Conservation (phyloP, 2,888 invertebrate genomes). For the Leucoma salicis region DNA sequence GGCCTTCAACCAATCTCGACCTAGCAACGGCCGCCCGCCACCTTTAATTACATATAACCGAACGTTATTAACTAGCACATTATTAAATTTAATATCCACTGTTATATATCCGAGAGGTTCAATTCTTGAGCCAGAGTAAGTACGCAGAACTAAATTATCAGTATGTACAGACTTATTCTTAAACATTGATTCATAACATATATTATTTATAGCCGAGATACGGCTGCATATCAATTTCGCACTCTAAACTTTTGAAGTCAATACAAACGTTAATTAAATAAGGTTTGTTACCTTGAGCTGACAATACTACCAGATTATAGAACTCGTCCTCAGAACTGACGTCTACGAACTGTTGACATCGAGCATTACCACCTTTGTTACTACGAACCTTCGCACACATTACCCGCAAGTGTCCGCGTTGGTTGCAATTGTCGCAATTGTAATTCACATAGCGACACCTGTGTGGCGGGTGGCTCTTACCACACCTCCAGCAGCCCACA, state of each 20-base stretch:
- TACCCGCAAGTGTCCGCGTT: too few species aligned
- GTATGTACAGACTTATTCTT: too few species aligned
- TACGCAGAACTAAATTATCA: background rate
- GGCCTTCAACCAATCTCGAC: constrained; percentile 18
- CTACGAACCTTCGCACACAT: too few species aligned
- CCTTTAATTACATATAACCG: constrained; percentile 14
- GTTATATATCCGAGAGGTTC: constrained; percentile 1
- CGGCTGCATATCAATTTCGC: background rate
- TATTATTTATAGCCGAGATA: too few species aligned
- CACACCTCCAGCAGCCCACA: constrained; percentile 10
- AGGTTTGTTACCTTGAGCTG: too few species aligned
- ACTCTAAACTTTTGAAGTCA: background rate
- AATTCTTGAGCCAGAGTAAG: background rate
- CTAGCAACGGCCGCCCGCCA: constrained; percentile 15
- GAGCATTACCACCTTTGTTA: constrained; percentile 30
- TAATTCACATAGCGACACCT: too few species aligned
- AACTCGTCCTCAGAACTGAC: constrained; percentile 9
- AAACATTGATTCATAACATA: too few species aligned
- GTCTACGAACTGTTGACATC: constrained; percentile 27
- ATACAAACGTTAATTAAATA: too few species aligned
- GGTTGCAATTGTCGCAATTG: too few species aligned
- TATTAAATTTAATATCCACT: background rate
- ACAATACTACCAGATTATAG: background rate
- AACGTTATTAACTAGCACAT: constrained; percentile 2
- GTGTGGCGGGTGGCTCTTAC: background rate